Evolutionary conservation across 2,888 invertebrate genomes (phyloP), one percentile per base, ranked within the genome.

Genomic region (Nomada goodeniana): DNA sequence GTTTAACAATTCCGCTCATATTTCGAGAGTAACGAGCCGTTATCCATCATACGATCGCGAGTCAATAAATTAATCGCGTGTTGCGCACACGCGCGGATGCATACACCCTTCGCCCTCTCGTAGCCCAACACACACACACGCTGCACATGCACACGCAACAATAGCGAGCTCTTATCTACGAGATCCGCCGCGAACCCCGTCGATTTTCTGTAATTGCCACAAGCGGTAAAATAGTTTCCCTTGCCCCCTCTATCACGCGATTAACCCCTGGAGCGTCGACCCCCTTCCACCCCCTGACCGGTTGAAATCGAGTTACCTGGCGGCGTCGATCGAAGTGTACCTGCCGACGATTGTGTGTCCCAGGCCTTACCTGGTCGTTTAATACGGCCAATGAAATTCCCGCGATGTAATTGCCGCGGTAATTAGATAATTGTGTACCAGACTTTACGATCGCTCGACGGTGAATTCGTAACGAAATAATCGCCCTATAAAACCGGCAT

Each of bases 371-470:
- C 82, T 83, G 67, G 73, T 63, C 82, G 80, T 76, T 89, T 89
- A 89, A 87, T 68, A 80, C 88, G 80, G 79, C 86, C 86, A 86
- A 90, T 89, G 86, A 82, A 87, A 88, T 89, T 89, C 82, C 85
- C 80, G 77, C 72, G 71, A 70, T 81, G 88, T 89, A 90, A 90
- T 90, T 90, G 88, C 86, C 85, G 75, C 75, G 83, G 85, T 90
- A 90, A 90, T 90, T 86, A 87, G 86, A 88, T 90, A 90, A 90
- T 90, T 89, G 90, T 82, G 82, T 81, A 80, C 81, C 85, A 84
- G 82, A 81, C 84, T 80, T 83, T 61, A 75, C 84, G 86, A 84
- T 79, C 84, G 79, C 47, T 82, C 80, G 82, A 75, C 86, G 80
- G 74, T 77, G 82, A 88, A 85, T 81, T 86, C 79, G 83, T 89